Evolutionary conservation across 2,888 invertebrate genomes (phyloP), one percentile per base, ranked within the genome.

Genomic region (Erynnis tages): DNA sequence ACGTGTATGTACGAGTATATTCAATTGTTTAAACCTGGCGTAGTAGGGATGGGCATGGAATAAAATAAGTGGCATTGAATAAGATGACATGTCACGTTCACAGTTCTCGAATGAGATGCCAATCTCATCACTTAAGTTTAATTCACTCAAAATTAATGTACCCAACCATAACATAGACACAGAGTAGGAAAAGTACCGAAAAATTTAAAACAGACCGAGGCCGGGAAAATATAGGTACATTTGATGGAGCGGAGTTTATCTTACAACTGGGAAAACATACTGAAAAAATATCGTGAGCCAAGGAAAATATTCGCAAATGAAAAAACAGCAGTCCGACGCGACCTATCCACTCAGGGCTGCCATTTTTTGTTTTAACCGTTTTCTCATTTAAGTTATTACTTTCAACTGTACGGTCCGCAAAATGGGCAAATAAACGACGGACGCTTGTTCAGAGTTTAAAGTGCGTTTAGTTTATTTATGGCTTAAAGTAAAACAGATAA

Each of bases 221-320:
- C 61, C 56, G 55, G 61, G 65, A 82, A 85, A 83, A 80, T 77
- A 79, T 77, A 64, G 61, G 62, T 66, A 81, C 81, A 76, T 87
- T 83, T 86, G 86, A 86, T 85, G 82, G 82, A 84, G 80, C 78
- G 79, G 85, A 87, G 88, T 87, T 88, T 89, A 87, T 87, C 82
- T 88, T 88, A 82, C 89, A 82, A 79, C 83, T 86, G 87, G 81
- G 80, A 83, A 87, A 89, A 88, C 83, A 85, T 71, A 61, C 76
- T 80, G 82, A 80, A 86, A 89, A 89, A 88, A 89, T 87, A 89
- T 82, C 84, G 82, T 69, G 76, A 69, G 80, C 84, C 73, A 86
- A 88, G 83, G 79, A 89, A 89, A 89, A 88, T 88, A 89, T 89
- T 84, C 86, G 79, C 79, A 88, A 88, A 89, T 89, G 89, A 88